These are phyloP conservation scores for Frankliniella intonsa DNA, from an alignment of 2,888 invertebrate species.

Conservation along the genomic window DNA sequence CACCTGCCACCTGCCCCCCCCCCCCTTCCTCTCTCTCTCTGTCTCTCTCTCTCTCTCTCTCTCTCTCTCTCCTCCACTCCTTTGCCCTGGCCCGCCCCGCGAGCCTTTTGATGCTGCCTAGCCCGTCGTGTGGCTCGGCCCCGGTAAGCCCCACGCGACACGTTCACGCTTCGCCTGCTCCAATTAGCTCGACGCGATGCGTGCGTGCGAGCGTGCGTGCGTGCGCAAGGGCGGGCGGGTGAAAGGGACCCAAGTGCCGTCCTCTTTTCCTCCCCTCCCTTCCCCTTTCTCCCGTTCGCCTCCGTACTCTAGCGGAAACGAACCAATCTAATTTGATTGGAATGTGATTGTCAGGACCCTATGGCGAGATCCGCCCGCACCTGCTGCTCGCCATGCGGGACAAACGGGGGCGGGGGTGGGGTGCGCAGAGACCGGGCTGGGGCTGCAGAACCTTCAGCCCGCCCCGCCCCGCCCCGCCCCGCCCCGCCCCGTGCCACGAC, in stretches of 20 bases:
- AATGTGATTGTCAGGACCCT: neutral
- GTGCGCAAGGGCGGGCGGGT: neutral
- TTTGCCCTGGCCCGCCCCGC: neutral
- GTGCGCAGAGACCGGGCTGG: too few relatives aligned
- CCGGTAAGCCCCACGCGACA: neutral
- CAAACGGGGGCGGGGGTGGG: too few relatives aligned
- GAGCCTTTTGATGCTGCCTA: neutral
- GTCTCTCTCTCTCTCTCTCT: constrained; percentile 30
- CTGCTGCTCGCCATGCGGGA: neutral
- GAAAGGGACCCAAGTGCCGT: constrained; percentile 21
- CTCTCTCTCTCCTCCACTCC: constrained; percentile 18
- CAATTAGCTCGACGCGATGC: neutral
- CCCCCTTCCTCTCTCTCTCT: constrained; percentile 29
- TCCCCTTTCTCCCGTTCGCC: too few relatives aligned
- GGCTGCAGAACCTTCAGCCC: too few relatives aligned
- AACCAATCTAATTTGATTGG: constrained; percentile 11
- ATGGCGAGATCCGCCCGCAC: neutral
- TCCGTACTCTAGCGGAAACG: neutral
- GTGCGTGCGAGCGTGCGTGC: too few relatives aligned
- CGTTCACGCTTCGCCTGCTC: neutral
- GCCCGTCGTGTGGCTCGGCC: neutral
- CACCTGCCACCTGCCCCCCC: neutral
- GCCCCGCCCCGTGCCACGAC: neutral
- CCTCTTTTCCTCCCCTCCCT: constrained; percentile 10
- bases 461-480: too few relatives aligned